Conservation (phyloP, 2,888 invertebrate species). For the Nemotelus nigrinus region DNA sequence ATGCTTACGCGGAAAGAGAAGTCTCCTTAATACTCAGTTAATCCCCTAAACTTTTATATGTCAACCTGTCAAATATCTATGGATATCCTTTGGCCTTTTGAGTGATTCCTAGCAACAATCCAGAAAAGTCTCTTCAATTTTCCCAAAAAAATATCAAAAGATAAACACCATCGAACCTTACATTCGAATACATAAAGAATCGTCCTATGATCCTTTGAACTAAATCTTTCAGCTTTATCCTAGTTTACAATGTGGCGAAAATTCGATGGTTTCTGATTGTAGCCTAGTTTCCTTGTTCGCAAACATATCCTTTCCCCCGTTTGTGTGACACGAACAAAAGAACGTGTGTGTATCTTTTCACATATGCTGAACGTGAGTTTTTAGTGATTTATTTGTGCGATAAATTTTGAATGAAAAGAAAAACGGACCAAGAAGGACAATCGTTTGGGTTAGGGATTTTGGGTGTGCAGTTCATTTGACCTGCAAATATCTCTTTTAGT, state of each 20-base stretch:
- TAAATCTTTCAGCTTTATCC: background rate
- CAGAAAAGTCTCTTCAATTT: conserved; percentile 31
- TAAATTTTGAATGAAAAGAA: conserved; percentile 44
- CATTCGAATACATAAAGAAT: background rate
- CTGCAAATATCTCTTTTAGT: conserved; percentile 31
- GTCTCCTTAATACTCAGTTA: conserved; percentile 12
- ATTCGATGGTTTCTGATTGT: conserved; percentile 6
- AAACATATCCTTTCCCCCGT: background rate
- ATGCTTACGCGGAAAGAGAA: background rate
- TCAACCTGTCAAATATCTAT: background rate
- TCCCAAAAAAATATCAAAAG: conserved; percentile 33
- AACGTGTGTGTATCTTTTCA: conserved; percentile 22
- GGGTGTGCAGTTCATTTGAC: conserved; percentile 34
- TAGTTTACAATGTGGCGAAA: conserved; percentile 15
- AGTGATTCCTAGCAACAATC: conserved; percentile 9
- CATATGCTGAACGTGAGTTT: conserved; percentile 47
- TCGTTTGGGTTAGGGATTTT: background rate
- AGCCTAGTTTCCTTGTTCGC: conserved; percentile 21
- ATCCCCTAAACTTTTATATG: conserved; percentile 37
- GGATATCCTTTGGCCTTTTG: conserved; percentile 10
- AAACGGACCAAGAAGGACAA: conserved; percentile 27
- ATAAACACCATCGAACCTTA: conserved; percentile 26
- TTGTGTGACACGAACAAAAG: background rate
- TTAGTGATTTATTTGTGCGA: conserved; percentile 47
- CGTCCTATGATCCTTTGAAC: background rate